Conservation (phyloP, 2,797 vertebrate species). For the Bothrops alternatus region DNA sequence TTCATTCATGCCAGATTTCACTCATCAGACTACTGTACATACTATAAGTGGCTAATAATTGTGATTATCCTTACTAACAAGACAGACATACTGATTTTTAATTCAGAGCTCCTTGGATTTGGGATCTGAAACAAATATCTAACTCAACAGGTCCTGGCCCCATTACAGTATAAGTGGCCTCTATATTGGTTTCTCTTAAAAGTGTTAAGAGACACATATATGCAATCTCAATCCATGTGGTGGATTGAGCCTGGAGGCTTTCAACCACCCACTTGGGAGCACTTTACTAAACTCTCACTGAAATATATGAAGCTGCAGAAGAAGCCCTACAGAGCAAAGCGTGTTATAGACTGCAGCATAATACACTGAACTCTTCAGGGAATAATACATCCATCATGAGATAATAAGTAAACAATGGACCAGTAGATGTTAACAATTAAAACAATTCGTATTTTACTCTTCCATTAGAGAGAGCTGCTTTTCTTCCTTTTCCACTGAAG, state of each 20-base stretch:
- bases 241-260: neutral
- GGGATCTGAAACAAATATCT: neutral
- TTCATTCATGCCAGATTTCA: neutral
- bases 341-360: neutral
- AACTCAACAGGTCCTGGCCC: neutral
- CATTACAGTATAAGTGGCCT: neutral
- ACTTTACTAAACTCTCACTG: neutral
- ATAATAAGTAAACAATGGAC: conserved; percentile 27
- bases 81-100: neutral
- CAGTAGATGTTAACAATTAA: conserved; percentile 41
- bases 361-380: conserved; percentile 8
- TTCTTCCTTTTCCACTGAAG: conserved; percentile 34
- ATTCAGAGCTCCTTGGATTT: neutral
- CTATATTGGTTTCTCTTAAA: neutral
- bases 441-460: conserved; percentile 14
- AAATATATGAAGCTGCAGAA: neutral
- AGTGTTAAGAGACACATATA: neutral
- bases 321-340: neutral
- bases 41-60: neutral
- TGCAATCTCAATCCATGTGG: neutral
- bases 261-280: neutral
- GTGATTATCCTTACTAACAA: neutral
- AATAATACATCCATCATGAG: conserved; percentile 35
- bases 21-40: neutral
- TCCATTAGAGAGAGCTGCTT: conserved; percentile 38